Percentiles rank a stretch among this genome's conserved stretches.
phyloP scores from a whole-genome alignment of 2,797 vertebrate species.

The Platyrinchus mystaceus region DNA sequence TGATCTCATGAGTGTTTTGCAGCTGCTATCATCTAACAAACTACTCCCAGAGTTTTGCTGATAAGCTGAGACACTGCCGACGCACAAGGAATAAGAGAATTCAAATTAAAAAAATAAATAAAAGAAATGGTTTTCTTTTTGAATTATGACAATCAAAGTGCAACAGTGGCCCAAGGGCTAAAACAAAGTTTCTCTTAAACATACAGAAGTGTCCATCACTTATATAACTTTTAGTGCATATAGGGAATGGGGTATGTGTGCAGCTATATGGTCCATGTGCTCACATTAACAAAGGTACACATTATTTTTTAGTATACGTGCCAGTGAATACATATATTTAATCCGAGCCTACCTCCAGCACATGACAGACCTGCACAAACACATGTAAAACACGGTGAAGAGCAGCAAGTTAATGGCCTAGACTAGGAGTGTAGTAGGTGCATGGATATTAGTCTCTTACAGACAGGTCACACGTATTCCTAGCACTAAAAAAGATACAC shows the following conservation, averaged over 20 bases:
- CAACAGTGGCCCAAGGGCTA: not conserved
- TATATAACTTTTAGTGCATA: not conserved
- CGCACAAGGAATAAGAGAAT: not conserved
- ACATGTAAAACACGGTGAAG: not conserved
- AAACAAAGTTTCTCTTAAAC: not conserved
- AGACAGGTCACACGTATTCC: not conserved
- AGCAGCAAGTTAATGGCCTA: not conserved
- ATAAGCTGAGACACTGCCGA: not conserved
- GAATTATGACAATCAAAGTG: not conserved
- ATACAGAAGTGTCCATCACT: not conserved
- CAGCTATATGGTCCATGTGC: accelerated
- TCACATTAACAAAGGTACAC: not conserved
- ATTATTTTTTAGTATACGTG: not conserved
- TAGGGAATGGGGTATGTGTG: not conserved
- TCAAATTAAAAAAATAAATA: not conserved
- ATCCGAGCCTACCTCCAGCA: not conserved
- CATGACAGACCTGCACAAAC: not conserved
- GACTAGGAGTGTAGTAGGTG: not conserved
- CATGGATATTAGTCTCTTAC: not conserved
- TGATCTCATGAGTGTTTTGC: not conserved
- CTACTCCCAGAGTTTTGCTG: not conserved
- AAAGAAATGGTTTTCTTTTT: not conserved
- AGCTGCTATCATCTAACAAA: conserved; percentile 9
- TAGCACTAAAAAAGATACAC: not conserved
- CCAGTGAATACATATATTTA: not conserved